Conservation (phyloP, 2,797 vertebrate species). For the Sarcoramphus papa region DNA sequence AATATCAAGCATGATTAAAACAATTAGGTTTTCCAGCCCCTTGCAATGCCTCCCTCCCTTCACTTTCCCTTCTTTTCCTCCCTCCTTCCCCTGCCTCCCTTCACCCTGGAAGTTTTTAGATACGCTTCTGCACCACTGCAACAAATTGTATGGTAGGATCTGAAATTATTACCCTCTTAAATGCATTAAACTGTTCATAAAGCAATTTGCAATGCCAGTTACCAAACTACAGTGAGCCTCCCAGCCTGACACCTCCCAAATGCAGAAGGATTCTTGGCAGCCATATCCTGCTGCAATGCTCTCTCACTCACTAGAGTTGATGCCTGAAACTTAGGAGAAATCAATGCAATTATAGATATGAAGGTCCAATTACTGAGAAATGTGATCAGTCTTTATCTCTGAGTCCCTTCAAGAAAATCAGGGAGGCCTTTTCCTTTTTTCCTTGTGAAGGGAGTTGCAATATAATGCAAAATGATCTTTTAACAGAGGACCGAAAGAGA, state of each 20-base stretch:
- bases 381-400: slow-evolving; percentile 49
- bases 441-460: neutral
- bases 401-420: slow-evolving; percentile 48
- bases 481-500: neutral
- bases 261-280: slow-evolving; percentile 51
- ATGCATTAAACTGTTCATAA: slow-evolving; percentile 62
- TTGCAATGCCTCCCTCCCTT: neutral
- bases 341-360: slow-evolving; percentile 62
- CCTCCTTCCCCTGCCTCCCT: neutral
- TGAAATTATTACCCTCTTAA: slow-evolving; percentile 62
- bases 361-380: slow-evolving; percentile 51
- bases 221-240: slow-evolving; percentile 30
- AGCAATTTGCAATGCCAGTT: slow-evolving; percentile 56
- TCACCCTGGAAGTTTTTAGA: slow-evolving; percentile 43
- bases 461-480: neutral
- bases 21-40: slow-evolving; percentile 39
- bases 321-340: slow-evolving; percentile 60
- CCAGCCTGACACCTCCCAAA: slow-evolving; percentile 38
- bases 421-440: neutral
- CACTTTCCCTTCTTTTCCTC: neutral
- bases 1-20: slow-evolving; percentile 67
- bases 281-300: neutral
- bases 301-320: neutral
- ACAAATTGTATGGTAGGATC: slow-evolving; percentile 20
- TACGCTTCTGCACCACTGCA: slow-evolving; percentile 48